Conservation (phyloP, 2,797 vertebrate species). For the Delichon dasypus region DNA sequence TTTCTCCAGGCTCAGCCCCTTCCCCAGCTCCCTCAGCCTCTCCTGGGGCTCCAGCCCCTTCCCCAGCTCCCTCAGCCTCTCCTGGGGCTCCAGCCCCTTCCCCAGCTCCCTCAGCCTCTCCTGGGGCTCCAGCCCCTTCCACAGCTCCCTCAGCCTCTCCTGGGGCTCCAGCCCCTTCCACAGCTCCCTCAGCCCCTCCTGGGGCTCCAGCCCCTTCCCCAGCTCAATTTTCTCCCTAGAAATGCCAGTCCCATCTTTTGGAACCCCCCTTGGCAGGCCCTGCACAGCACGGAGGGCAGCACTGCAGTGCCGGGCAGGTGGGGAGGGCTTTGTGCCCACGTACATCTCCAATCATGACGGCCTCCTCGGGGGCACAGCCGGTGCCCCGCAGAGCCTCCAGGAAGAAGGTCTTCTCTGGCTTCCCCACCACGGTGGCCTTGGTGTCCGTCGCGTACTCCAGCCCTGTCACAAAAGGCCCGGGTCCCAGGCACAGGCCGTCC, state of each 20-base stretch:
- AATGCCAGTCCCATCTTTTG: neutral
- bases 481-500: slow-evolving; percentile 92
- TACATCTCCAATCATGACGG: slow-evolving; percentile 93
- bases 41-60: neutral
- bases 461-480: slow-evolving; percentile 89
- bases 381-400: slow-evolving; percentile 86
- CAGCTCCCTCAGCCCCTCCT: neutral
- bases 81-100: neutral
- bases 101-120: neutral
- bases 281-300: accelerated
- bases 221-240: neutral
- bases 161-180: neutral
- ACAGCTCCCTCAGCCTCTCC: neutral
- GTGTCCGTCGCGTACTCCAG: slow-evolving; percentile 89
- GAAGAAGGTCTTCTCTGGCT: slow-evolving; percentile 91
- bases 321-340: neutral
- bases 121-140: neutral
- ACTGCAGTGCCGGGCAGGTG: accelerated
- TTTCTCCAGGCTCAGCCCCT: neutral
- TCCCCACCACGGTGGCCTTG: slow-evolving; percentile 88
- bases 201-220: neutral
- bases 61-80: neutral
- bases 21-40: neutral
- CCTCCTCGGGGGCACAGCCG: slow-evolving; percentile 83
- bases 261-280: neutral